phyloP scores from a whole-genome alignment of 2,888 invertebrate species.

The Dusona sp. region DNA sequence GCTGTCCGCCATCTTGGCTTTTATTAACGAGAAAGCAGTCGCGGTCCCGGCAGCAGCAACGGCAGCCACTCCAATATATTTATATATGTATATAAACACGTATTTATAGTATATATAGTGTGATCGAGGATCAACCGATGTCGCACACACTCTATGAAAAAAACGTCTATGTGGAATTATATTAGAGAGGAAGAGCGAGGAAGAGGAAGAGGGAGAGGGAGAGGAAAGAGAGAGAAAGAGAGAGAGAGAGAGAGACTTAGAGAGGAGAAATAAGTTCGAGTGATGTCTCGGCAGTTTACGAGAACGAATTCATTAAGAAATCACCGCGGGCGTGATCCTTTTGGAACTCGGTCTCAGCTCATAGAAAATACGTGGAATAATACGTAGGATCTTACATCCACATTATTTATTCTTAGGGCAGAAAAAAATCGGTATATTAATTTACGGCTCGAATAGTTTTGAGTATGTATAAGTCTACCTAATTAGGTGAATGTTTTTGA shows the following conservation, averaged over 20 bases:
- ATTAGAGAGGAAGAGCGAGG: not conserved
- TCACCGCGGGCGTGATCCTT: constrained; percentile 58
- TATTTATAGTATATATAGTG: constrained; percentile 25
- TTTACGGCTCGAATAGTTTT: not conserved
- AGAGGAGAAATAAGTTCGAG: constrained; percentile 25
- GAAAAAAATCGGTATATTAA: not conserved
- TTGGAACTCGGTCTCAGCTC: constrained; percentile 8
- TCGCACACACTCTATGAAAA: constrained; percentile 22
- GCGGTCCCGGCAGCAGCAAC: constrained; percentile 53
- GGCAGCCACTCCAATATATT: constrained; percentile 48
- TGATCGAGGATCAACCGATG: constrained; percentile 64
- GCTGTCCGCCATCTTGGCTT: constrained; percentile 84
- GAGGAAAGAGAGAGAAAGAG: constrained; percentile 7
- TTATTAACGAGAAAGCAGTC: constrained; percentile 84
- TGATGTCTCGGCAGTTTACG: constrained; percentile 43
- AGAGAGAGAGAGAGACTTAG: constrained; percentile 11
- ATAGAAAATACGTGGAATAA: not conserved
- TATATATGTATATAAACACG: constrained; percentile 22
- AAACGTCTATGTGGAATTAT: not conserved
- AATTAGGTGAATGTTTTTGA: not conserved
- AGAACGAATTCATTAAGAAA: constrained; percentile 70
- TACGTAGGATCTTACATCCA: not conserved
- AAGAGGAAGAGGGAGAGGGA: not conserved
- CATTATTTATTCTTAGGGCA: not conserved
- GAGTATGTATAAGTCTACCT: not conserved